phyloP scores from a whole-genome alignment of 2,888 invertebrate species.

The Papilio demoleus region DNA sequence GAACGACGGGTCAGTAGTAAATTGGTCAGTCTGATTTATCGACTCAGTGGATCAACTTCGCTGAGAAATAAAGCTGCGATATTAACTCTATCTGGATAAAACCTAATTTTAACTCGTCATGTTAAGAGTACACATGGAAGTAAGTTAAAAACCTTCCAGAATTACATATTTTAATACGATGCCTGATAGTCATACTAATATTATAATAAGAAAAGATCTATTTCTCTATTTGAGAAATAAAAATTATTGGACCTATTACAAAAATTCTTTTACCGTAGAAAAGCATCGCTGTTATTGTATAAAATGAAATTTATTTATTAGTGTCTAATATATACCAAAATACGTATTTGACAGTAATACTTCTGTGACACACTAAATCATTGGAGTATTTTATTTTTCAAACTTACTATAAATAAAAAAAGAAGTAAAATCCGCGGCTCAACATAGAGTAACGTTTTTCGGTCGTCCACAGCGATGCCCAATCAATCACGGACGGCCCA shows the following conservation, averaged over 20 bases:
- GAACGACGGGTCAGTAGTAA: slow-evolving; percentile 46
- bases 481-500: slow-evolving; percentile 74
- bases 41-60: slow-evolving; percentile 49
- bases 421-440: neutral
- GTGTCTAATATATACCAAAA: too few relatives aligned
- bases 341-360: too few relatives aligned
- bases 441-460: slow-evolving; percentile 6
- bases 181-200: too few relatives aligned
- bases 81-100: slow-evolving; percentile 39
- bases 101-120: slow-evolving; percentile 8
- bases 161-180: too few relatives aligned
- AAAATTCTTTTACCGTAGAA: too few relatives aligned
- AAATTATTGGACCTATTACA: too few relatives aligned
- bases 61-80: slow-evolving; percentile 50
- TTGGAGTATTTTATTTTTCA: neutral
- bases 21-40: slow-evolving; percentile 52
- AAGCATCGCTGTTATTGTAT: too few relatives aligned
- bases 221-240: too few relatives aligned
- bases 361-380: neutral
- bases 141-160: too few relatives aligned
- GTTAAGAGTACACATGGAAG: neutral
- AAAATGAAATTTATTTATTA: too few relatives aligned
- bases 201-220: too few relatives aligned
- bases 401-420: neutral
- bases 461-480: slow-evolving; percentile 43